Conservation (phyloP, 2,888 invertebrate species). For the Eumacrocentrus americanus region DNA sequence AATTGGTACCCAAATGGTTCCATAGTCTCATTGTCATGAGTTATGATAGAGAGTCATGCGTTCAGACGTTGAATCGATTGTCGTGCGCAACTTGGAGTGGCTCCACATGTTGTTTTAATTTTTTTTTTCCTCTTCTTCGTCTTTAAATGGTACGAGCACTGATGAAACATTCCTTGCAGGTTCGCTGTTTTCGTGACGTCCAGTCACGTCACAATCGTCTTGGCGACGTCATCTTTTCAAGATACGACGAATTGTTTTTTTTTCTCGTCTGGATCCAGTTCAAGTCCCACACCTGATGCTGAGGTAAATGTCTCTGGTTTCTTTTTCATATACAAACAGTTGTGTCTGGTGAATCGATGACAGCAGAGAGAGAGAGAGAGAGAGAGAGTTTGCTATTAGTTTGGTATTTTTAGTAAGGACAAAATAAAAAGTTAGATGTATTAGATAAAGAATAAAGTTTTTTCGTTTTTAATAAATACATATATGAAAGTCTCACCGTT, state of each 20-base stretch:
- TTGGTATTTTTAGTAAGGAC: background rate
- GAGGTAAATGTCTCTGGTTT: too few relatives aligned
- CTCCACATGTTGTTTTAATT: background rate
- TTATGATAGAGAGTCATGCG: background rate
- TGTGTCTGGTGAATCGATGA: background rate
- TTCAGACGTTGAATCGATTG: background rate
- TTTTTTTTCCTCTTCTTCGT: background rate
- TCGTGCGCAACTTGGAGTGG: background rate
- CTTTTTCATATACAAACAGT: too few relatives aligned
- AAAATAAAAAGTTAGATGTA: constrained; percentile 27
- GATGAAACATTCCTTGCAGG: too few relatives aligned
- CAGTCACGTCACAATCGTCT: too few relatives aligned
- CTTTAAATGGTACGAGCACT: constrained; percentile 11
- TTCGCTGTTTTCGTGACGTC: too few relatives aligned
- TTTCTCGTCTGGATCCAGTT: too few relatives aligned
- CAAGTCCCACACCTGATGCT: too few relatives aligned
- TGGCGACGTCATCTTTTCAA: too few relatives aligned
- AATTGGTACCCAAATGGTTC: background rate
- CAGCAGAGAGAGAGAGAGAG: too few relatives aligned
- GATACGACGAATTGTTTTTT: too few relatives aligned
- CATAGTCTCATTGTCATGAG: background rate
- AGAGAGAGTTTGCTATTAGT: too few relatives aligned
- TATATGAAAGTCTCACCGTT: constrained; percentile 48
- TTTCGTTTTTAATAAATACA: background rate
- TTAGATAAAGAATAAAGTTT: constrained; percentile 9